Conservation (phyloP, 2,113 vertebrate species). For the Oreochromis tanganicae region DNA sequence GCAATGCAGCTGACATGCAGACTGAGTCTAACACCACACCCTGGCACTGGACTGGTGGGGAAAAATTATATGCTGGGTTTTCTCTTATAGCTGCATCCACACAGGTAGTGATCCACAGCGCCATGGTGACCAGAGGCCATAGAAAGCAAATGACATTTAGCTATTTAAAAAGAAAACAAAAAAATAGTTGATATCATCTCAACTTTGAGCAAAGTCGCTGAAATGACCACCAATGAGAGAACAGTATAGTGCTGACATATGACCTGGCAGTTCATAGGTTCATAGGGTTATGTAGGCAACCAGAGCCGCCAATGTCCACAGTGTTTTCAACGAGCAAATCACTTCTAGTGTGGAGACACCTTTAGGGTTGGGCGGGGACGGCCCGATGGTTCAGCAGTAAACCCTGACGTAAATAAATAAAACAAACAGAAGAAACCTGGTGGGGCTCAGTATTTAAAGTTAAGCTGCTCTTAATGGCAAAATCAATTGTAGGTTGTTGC, state of each 20-base stretch:
- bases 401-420: neutral
- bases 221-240: neutral
- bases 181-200: neutral
- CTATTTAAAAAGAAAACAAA: neutral
- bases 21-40: neutral
- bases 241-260: neutral
- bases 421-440: neutral
- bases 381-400: neutral
- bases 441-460: neutral
- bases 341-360: neutral
- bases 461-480: neutral
- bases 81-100: neutral
- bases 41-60: neutral
- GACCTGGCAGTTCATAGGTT: neutral
- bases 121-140: neutral
- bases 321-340: neutral
- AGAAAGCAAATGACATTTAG: neutral
- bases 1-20: neutral
- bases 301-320: neutral
- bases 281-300: neutral
- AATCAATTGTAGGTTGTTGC: neutral
- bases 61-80: neutral
- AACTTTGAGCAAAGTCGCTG: neutral
- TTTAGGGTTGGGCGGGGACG: rapidly evolving
- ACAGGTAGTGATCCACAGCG: neutral